phyloP scores from a whole-genome alignment of 1,140 invertebrate species.

The Whitmania pigra region DNA sequence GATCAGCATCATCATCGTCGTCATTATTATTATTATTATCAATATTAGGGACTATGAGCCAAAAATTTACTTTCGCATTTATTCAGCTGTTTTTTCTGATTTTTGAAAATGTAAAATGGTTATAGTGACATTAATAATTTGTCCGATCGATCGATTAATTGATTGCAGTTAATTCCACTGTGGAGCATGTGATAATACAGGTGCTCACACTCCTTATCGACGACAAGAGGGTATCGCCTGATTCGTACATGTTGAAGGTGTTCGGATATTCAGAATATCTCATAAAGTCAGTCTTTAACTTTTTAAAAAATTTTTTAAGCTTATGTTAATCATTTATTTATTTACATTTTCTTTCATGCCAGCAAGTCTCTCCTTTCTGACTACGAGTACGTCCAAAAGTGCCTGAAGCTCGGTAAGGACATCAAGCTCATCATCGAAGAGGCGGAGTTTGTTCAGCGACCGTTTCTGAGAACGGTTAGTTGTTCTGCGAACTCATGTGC shows the following conservation, averaged over 20 bases:
- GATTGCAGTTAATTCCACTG: constrained; percentile 60
- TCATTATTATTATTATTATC: too few relatives aligned
- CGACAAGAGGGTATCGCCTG: constrained; percentile 26
- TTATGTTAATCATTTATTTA: not conserved
- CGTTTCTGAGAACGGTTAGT: constrained; percentile 58
- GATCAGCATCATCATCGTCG: too few relatives aligned
- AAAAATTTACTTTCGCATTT: not conserved
- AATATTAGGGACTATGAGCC: not conserved
- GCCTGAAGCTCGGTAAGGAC: constrained; percentile 82
- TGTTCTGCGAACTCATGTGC: not conserved
- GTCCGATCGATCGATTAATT: too few relatives aligned
- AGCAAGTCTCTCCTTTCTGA: constrained; percentile 59
- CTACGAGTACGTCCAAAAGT: constrained; percentile 84
- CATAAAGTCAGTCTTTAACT: constrained; percentile 27
- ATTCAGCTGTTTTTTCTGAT: not conserved
- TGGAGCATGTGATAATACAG: constrained; percentile 74
- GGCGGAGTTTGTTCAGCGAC: constrained; percentile 53
- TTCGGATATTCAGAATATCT: constrained; percentile 70
- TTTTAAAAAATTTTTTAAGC: constrained; percentile 24
- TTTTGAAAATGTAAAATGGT: not conserved
- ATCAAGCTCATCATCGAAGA: constrained; percentile 60
- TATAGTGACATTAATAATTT: not conserved
- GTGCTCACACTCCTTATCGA: constrained; percentile 52
- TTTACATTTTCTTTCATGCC: constrained; percentile 10
- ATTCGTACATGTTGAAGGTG: constrained; percentile 49